A percentile compares a stretch with the other conserved stretches of the same genome.
Evolutionary conservation across 1,140 invertebrate species (phyloP).

Genomic region (Diabrotica undecimpunctata): DNA sequence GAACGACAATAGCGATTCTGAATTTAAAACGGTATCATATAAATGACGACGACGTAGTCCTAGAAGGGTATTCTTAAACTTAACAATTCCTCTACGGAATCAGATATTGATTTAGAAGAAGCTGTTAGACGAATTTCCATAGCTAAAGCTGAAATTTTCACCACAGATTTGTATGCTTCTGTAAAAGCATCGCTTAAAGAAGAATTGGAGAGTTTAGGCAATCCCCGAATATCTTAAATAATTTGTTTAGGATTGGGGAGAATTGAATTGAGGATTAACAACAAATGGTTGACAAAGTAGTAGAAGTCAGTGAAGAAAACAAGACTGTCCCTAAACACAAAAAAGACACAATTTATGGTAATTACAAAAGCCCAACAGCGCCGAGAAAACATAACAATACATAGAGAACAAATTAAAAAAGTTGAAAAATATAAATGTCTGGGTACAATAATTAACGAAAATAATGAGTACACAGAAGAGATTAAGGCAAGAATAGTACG

Average conservation of each 20-base stretch:
- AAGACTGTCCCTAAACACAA: no score
- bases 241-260: conserved; percentile 56
- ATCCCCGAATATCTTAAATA: conserved; percentile 49
- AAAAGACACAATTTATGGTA: no score
- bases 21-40: not conserved
- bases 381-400: no score
- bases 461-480: no score
- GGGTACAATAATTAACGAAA: no score
- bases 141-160: conserved; percentile 49
- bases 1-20: not conserved
- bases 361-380: no score
- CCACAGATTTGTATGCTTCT: conserved; percentile 49
- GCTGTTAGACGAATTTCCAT: conserved; percentile 48
- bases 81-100: not conserved
- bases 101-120: not conserved
- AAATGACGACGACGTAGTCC: not conserved
- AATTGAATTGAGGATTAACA: no score
- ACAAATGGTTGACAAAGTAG: no score
- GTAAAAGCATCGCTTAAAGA: conserved; percentile 50
- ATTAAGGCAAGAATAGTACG: no score
- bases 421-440: no score
- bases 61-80: not conserved
- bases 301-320: no score
- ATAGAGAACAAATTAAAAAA: no score
- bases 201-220: conserved; percentile 40